Base-by-base conservation (phyloP, 2,113 vertebrate genomes). In the Notarius lentiginosus region DNA sequence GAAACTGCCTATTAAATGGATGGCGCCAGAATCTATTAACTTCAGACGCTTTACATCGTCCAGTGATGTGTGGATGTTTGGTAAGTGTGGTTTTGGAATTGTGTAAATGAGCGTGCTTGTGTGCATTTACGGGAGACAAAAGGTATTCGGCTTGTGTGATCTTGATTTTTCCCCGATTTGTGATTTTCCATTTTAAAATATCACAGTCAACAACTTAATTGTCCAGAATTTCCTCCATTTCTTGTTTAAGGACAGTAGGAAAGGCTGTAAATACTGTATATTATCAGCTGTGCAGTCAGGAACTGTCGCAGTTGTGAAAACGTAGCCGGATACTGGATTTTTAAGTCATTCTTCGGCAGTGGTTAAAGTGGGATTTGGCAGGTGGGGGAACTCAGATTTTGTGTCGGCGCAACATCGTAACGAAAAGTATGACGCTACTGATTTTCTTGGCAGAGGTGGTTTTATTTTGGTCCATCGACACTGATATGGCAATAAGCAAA, bases 31-130 rank as follows among this genome's bases (percentile, higher is more conserved):
- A 90, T 99, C 98, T 51, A 99, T 99, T 91, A 99, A 99, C 94
- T 99, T 99, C 94, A 96, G 98, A 91, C 96, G 98, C 84, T 99
- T 99, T 94, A 99, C 98, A 93, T 99, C 98, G 94, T 98, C 98
- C 80, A 99, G 98, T 1, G 98, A 99, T 14, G 98, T 99, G 58
- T 99, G 98, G 98, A 99, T 99, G 98, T 99, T 99, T 94, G 98
- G 98, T 99, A 90, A 96, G 97, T 58, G 82, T 76, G 53, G 9
- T 58, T 65, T 58, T 47, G 6, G 18, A 51, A 1, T 70, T 82
- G 6, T 75, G 66, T 82, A 20, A 73, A 85, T 66, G 47, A 85
- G n/a, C 1, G 79, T 56, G 41, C 24, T 14, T 79, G n/a, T 47
- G 47, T 53, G 49, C 70, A 17, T 56, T 79, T 65, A 41, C 51